phyloP scores from a whole-genome alignment of 2,113 vertebrate genomes.

The Sciurus niger region DNA sequence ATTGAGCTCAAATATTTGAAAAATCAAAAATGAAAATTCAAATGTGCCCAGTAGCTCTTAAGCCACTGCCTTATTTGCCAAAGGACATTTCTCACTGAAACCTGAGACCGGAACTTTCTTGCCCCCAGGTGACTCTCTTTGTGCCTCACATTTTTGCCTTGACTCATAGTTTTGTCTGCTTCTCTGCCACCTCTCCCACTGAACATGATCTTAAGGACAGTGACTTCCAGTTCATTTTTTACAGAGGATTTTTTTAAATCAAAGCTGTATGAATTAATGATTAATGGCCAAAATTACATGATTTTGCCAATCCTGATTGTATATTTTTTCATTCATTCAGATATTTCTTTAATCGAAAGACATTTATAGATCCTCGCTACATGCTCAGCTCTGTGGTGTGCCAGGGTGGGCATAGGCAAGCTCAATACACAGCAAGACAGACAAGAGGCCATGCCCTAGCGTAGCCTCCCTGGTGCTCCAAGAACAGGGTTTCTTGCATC shows the following conservation, averaged over 20 bases:
- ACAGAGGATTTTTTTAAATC: not conserved
- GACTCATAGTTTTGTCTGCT: fast-evolving
- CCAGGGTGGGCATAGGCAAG: not conserved
- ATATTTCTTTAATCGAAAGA: not conserved
- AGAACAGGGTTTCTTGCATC: not conserved
- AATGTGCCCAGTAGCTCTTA: not conserved
- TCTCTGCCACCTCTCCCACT: not conserved
- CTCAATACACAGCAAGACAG: not conserved
- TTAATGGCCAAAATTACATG: not conserved
- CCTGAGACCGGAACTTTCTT: not conserved
- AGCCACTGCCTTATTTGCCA: not conserved
- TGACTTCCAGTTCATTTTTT: not conserved
- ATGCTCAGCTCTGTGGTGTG: not conserved
- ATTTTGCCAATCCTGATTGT: not conserved
- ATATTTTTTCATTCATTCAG: not conserved
- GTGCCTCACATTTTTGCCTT: not conserved
- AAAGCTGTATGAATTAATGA: not conserved
- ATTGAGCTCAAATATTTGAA: slow-evolving; percentile 47
- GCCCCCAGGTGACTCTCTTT: fast-evolving
- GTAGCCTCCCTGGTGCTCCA: fast-evolving
- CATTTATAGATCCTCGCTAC: not conserved
- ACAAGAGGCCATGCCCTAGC: not conserved
- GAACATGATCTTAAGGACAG: not conserved
- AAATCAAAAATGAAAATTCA: slow-evolving; percentile 49
- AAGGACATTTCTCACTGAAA: not conserved